Evolutionary conservation across 2,888 invertebrate species (phyloP), one percentile per base, ranked within the genome.

Genomic region (Ligdia adustata): DNA sequence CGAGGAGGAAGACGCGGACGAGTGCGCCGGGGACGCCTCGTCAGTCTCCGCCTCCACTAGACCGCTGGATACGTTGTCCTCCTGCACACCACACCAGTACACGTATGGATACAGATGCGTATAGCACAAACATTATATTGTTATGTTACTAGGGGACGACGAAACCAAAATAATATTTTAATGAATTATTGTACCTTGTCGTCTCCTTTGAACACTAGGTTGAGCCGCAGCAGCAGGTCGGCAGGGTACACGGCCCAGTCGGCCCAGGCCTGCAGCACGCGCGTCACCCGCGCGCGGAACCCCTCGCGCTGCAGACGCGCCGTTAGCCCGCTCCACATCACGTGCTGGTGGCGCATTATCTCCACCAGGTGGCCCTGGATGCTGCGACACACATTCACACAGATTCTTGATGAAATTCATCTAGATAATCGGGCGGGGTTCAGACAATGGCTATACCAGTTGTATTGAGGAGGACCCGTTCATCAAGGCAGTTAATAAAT

Each of bases 161-260:
- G n/a, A n/a, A n/a, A n/a, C n/a, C n/a, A n/a, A n/a, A n/a, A n/a
- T n/a, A n/a, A n/a, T n/a, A n/a, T n/a, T n/a, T n/a, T n/a, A n/a
- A n/a, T n/a, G n/a, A n/a, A n/a, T 4, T 9, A 14, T 12, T 3
- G 9, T 47, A 57, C 79, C 75, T 83, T 83, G 9, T 80, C 79
- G 7, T 86, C 90, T 2, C 99, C 99, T 2, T 98, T 90, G 82
- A 99, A 99, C 6, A 96, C 92, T 71, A 97, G 96, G 77, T 98
- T 97, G 50, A 98, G 86, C 72, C 93, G 95, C 53, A 95, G 93
- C 52, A 99, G 91, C 81, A 96, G 96, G 59, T 99, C 98, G 46
- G 96, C 95, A 0, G 99, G 96, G 89, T 99, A 99, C 51, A 99
- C 94, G 9, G 97, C 95, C 95, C 98, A 98, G 76, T 99, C 99